A percentile compares a stretch with the other conserved stretches of the same genome.
Conservation (phyloP, 2,888 invertebrate genomes). For the Siphlonurus alternatus region DNA sequence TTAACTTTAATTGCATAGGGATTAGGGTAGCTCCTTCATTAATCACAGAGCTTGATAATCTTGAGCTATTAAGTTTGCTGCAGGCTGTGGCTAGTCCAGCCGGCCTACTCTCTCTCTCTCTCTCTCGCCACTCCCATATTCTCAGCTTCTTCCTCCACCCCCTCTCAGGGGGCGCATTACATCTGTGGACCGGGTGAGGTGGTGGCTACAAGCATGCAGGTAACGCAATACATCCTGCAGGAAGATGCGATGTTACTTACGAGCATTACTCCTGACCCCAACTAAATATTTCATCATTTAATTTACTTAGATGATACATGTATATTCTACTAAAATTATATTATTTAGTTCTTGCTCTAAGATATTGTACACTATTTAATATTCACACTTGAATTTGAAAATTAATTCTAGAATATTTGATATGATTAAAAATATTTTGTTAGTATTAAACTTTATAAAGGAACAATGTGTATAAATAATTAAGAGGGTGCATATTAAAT, state of each 20-base stretch:
- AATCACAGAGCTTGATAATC: conserved; percentile 1
- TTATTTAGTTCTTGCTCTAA: too few relatives aligned
- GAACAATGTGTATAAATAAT: too few relatives aligned
- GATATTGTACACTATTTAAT: too few relatives aligned
- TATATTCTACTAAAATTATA: too few relatives aligned
- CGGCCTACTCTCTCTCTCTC: neutral
- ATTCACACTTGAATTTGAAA: too few relatives aligned
- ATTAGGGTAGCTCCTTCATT: conserved; percentile 3
- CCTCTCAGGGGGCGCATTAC: neutral
- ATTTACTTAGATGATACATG: neutral
- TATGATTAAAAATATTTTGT: too few relatives aligned
- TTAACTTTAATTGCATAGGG: conserved; percentile 3
- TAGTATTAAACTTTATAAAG: too few relatives aligned
- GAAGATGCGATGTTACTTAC: neutral
- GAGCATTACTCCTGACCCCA: neutral
- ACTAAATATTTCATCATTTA: neutral
- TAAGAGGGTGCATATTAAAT: too few relatives aligned
- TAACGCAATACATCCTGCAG: neutral
- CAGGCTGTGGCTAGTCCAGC: neutral
- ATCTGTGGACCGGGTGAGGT: neutral
- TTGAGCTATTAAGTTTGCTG: conserved; percentile 2
- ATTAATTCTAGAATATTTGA: too few relatives aligned
- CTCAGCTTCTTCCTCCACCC: neutral
- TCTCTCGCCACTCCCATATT: neutral
- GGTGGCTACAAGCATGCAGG: neutral